Evolutionary conservation across 1,140 invertebrate species (phyloP).

Genomic region (Manduca sexta): DNA sequence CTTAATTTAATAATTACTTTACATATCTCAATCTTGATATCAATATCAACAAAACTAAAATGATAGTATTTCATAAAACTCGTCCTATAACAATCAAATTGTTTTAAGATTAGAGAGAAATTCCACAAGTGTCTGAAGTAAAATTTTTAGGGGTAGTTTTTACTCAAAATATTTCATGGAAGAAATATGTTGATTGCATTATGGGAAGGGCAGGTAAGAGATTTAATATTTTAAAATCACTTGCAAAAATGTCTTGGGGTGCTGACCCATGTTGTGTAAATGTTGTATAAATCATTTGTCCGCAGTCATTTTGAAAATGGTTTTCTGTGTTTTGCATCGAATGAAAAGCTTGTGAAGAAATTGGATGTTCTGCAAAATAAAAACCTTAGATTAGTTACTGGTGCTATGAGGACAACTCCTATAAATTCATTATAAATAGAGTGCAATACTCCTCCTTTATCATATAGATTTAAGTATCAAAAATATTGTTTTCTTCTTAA

Average conservation of each 20-base stretch:
- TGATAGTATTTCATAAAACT: background rate
- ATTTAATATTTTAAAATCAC: background rate
- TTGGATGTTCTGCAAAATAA: background rate
- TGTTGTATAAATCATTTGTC: background rate
- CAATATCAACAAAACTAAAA: background rate
- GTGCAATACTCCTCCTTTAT: background rate
- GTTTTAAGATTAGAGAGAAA: background rate
- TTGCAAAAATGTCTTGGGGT: background rate
- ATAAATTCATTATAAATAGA: background rate
- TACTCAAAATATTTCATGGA: background rate
- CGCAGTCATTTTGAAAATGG: background rate
- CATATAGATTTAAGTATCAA: background rate
- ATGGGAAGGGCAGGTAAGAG: background rate
- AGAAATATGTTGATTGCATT: too few relatives aligned
- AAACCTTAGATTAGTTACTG: background rate
- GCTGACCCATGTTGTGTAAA: background rate
- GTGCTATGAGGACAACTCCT: background rate
- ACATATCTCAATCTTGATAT: background rate
- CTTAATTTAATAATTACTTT: constrained; percentile 7
- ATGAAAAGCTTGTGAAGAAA: background rate
- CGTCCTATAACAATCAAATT: background rate
- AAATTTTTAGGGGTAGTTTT: background rate
- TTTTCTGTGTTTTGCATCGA: background rate
- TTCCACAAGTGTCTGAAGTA: background rate
- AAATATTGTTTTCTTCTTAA: background rate